Conservation (phyloP, 2,113 vertebrate genomes). For the Cyprinus carpio region DNA sequence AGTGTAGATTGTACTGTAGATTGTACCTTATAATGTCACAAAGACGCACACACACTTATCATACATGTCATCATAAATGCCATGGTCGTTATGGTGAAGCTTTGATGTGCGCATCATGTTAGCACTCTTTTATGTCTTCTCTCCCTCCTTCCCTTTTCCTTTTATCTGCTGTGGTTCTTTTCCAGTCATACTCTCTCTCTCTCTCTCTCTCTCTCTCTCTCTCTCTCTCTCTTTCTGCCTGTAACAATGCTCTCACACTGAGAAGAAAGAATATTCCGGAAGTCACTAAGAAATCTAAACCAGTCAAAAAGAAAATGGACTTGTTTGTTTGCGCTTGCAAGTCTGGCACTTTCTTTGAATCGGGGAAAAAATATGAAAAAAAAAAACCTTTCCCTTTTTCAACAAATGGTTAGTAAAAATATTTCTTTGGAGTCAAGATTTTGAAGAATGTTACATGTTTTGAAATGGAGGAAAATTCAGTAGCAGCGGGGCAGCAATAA, state of each 20-base stretch:
- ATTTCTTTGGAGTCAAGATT: no score
- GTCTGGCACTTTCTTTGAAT: neutral
- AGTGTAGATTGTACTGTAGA: no score
- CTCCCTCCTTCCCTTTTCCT: neutral
- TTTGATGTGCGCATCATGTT: conserved; percentile 17
- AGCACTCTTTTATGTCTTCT: neutral
- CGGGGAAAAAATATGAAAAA: no score
- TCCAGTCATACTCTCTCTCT: neutral
- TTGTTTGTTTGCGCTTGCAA: neutral
- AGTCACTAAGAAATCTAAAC: neutral
- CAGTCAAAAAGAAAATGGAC: neutral
- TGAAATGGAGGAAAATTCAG: no score
- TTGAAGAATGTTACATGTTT: no score
- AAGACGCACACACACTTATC: neutral
- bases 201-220: neutral
- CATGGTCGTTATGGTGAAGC: conserved; percentile 6
- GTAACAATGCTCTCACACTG: neutral
- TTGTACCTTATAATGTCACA: conserved; percentile 8
- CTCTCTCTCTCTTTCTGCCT: neutral
- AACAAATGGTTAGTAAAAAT: neutral
- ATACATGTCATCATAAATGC: conserved; percentile 26
- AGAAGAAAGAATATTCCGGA: conserved; percentile 51
- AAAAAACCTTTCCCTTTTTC: no score
- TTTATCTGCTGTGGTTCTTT: conserved; percentile 1
- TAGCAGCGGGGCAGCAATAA: no score